Evolutionary conservation across 2,888 invertebrate genomes (phyloP).

Genomic region (Cerastis rubricosa): DNA sequence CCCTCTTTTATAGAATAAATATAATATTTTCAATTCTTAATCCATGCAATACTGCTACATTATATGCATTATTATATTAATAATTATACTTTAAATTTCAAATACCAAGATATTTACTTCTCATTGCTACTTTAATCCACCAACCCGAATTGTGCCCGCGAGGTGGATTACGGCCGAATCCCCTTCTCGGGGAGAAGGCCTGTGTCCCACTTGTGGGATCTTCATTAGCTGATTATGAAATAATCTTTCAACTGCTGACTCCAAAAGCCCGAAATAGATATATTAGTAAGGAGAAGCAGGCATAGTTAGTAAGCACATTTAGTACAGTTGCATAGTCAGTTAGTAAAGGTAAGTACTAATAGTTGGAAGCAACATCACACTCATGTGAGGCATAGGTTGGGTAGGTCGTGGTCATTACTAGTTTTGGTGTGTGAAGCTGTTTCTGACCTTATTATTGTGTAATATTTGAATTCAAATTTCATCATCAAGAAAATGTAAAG

Average conservation of each 20-base stretch:
- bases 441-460: conserved; percentile 62
- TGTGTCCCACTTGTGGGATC: neutral
- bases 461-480: neutral
- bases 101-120: conserved; percentile 11
- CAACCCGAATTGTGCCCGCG: neutral
- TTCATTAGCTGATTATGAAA: neutral
- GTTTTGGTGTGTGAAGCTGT: conserved; percentile 69
- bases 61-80: neutral
- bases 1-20: neutral
- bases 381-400: conserved; percentile 74
- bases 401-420: conserved; percentile 69
- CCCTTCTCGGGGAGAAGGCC: neutral
- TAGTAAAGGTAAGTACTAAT: conserved; percentile 69
- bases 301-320: conserved; percentile 72
- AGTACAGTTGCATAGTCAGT: conserved; percentile 70
- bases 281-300: conserved; percentile 84
- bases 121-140: conserved; percentile 5
- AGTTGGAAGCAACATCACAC: conserved; percentile 76
- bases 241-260: conserved; percentile 73
- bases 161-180: neutral
- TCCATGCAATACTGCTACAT: conserved; percentile 32
- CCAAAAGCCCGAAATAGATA: conserved; percentile 80
- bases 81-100: neutral
- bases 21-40: conserved; percentile 36
- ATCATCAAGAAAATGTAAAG: neutral